Evolutionary conservation across 1,140 invertebrate genomes (phyloP), one percentile per base, ranked within the genome.

Genomic region (Triops longicaudatus): DNA sequence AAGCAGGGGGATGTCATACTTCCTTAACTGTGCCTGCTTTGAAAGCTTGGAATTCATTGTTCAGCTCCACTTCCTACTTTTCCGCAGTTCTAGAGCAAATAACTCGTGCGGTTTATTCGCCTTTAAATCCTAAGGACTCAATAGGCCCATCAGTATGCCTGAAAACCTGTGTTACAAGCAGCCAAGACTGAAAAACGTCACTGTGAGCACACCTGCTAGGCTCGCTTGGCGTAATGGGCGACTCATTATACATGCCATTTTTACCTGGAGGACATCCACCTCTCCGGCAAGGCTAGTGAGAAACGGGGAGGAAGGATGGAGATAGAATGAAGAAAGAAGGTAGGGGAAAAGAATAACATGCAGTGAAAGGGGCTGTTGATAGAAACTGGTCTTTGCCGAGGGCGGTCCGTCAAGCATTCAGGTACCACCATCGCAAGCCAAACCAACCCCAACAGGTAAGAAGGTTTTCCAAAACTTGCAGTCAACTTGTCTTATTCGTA

Each of bases 371-470:
- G 17, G 22, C 14, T 63, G 22, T n/a, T 9, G 31, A 37, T 37
- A 37, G 22, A 22, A 63, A 63, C 50, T 63, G 50, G 50, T 63
- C 10, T 63, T 22, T n/a, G 50, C 50, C 50, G 50, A n/a, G 50
- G 50, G 50, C 50, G 14, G 43, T 44, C 43, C 17, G 43, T 2
- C 11, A 10, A 63, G n/a, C 14, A 63, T 11, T 63, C 50, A 63
- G 17, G 50, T 63, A 63, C 17, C 14, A 63, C 22, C 50, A 63
- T n/a, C 50, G 50, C 50, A 17, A 63, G 50, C 50, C 14, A 22
- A 63, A 63, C 50, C 50, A 63, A 63, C 14, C 50, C 50, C 50
- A 63, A 63, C 50, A 63, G 50, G 50, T 63, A 63, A 63, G 50
- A 63, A 63, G 50, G 50, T 63, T 63, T 63, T 63, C 50, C 17